Evolutionary conservation across 2,113 vertebrate species (phyloP), one percentile per base, ranked within the genome.

Genomic region (Amphilophus citrinellus): DNA sequence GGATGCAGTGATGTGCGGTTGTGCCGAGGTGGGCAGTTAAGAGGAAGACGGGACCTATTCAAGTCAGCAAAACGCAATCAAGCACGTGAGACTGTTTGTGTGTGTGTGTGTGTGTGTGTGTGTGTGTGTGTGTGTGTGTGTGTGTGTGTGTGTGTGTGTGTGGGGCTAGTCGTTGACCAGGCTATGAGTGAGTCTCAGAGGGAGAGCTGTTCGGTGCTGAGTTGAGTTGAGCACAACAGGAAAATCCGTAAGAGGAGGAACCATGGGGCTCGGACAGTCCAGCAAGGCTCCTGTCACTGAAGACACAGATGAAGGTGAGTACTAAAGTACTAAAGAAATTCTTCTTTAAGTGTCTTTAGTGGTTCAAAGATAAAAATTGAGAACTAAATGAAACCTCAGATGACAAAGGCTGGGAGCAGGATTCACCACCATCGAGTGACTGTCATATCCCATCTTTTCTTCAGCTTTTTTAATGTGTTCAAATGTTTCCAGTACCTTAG

Each of bases 231-330:
- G 77, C 84, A 76, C 81, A 83, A 75, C 7, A 84, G 82, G 78
- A 85, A 79, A 58, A 87, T 18, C 86, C 59, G 82, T 6, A 56
- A 73, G 62, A 93, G 86, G 86, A 93, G 88, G 87, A 89, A 87
- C 65, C 92, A 99, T 99, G 98, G 98, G 98, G 85, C 97, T 98
- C 81, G 97, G 96, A 89, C 95, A 96, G 88, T 99, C 98, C 92
- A 98, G 97, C 96, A 98, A 97, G 92, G 81, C 96, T 30, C 91
- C 95, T 0, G 92, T 95, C 77, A 94, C 90, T 0, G 87, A 96
- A 17, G 96, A 96, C 84, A 96, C 93, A 0, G 97, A 96, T 1
- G 98, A 99, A 0, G 97, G 98, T 99, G 93, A 97, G 97, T 87
- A 2, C n/a, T 5, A 18, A 81, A 76, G 39, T 35, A 13, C 18